phyloP scores from a whole-genome alignment of 2,888 invertebrate genomes.

The Apotomis betuletana region DNA sequence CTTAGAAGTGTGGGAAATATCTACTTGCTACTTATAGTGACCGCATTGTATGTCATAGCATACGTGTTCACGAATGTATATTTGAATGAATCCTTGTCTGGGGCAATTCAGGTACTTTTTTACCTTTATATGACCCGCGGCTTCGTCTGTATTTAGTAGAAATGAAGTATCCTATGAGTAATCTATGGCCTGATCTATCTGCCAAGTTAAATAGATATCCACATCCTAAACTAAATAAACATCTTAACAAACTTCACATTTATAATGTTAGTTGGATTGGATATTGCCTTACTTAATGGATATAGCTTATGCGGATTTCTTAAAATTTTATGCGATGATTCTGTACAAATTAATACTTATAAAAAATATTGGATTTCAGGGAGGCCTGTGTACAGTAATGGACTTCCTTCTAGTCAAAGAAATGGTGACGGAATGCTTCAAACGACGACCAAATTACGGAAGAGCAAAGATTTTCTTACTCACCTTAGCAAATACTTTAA shows the following conservation, averaged over 20 bases:
- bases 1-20: slow-evolving; percentile 81
- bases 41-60: slow-evolving; percentile 69
- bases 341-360: background rate
- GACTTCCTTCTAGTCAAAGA: slow-evolving; percentile 79
- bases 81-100: slow-evolving; percentile 81
- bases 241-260: too few species aligned
- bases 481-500: slow-evolving; percentile 63
- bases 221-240: too few species aligned
- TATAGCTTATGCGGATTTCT: too few species aligned
- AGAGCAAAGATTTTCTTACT: slow-evolving; percentile 79
- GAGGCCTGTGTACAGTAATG: slow-evolving; percentile 69
- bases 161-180: too few species aligned
- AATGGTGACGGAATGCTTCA: slow-evolving; percentile 83
- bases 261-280: too few species aligned
- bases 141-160: too few species aligned
- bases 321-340: too few species aligned
- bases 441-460: slow-evolving; percentile 80
- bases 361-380: slow-evolving; percentile 62
- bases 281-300: too few species aligned
- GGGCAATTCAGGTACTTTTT: slow-evolving; percentile 62
- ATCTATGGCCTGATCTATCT: too few species aligned
- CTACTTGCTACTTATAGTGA: slow-evolving; percentile 76
- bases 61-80: slow-evolving; percentile 75
- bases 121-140: too few species aligned
- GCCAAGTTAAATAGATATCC: too few species aligned